Conservation (phyloP, 2,113 vertebrate species). For the Scytalopus superciliaris region DNA sequence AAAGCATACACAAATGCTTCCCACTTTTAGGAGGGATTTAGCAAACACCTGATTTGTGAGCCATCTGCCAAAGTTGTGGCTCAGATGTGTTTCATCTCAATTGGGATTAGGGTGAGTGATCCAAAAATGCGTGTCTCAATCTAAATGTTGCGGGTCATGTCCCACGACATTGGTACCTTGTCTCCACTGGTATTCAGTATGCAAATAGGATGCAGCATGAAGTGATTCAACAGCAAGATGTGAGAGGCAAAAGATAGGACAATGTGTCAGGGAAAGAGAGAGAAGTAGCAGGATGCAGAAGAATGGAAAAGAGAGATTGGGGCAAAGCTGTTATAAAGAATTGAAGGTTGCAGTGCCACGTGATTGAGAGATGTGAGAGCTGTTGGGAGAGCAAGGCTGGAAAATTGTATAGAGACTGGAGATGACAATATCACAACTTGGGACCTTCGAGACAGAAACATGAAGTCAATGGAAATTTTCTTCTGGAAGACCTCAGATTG, state of each 20-base stretch:
- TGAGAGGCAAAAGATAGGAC: constrained; percentile 27
- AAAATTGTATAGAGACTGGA: background rate
- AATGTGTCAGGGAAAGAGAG: background rate
- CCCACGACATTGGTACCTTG: constrained; percentile 61
- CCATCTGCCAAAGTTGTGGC: constrained; percentile 55
- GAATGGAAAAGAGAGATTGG: background rate
- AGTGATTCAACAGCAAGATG: constrained; percentile 36
- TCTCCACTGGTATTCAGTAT: constrained; percentile 56
- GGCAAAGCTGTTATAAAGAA: background rate
- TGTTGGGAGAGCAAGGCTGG: fast-evolving
- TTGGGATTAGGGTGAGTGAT: constrained; percentile 50
- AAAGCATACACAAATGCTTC: constrained; percentile 23
- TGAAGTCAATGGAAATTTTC: background rate
- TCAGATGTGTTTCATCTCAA: constrained; percentile 28
- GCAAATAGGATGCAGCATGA: constrained; percentile 61
- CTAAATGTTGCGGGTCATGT: constrained; percentile 43
- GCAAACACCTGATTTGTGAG: constrained; percentile 61
- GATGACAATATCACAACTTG: background rate
- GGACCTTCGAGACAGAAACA: background rate
- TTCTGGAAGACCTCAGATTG: background rate
- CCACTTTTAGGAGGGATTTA: constrained; percentile 19
- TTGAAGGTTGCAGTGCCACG: background rate
- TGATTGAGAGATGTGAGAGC: background rate
- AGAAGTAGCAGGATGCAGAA: background rate
- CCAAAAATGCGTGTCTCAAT: constrained; percentile 25